Percentiles rank a stretch among this genome's conserved stretches.
Evolutionary conservation across 2,888 invertebrate genomes (phyloP).

Genomic region (Cantharis nigra): DNA sequence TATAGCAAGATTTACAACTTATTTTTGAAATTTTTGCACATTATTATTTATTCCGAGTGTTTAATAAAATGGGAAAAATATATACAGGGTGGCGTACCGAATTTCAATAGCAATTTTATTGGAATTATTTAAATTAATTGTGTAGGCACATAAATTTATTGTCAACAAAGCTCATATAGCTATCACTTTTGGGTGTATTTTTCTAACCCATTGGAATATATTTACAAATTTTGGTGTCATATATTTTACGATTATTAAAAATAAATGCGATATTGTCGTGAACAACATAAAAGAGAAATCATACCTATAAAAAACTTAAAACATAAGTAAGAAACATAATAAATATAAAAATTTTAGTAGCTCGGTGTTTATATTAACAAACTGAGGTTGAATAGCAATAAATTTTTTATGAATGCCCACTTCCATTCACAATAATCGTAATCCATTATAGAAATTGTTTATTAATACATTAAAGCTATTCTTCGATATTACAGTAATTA

Average conservation of each 20-base stretch:
- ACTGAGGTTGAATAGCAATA: slow-evolving; percentile 20
- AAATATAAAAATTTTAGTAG: slow-evolving; percentile 36
- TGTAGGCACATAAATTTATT: slow-evolving; percentile 6
- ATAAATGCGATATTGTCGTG: slow-evolving; percentile 5
- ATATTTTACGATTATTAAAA: slow-evolving; percentile 15
- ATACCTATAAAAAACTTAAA: slow-evolving; percentile 20
- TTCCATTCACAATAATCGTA: slow-evolving; percentile 26
- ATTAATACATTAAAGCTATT: neutral
- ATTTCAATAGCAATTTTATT: neutral
- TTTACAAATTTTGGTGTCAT: slow-evolving; percentile 4
- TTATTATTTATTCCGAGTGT: no score
- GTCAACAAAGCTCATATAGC: slow-evolving; percentile 3
- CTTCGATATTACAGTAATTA: neutral
- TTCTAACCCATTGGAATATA: slow-evolving; percentile 6
- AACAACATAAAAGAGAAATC: neutral
- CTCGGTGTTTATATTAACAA: slow-evolving; percentile 23
- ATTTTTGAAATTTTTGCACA: no score
- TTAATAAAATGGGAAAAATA: neutral
- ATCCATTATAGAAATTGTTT: neutral
- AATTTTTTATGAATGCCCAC: slow-evolving; percentile 1
- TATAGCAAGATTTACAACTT: neutral
- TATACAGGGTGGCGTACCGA: neutral
- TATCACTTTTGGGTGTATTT: slow-evolving; percentile 9
- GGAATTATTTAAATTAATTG: neutral
- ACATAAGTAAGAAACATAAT: slow-evolving; percentile 32